Evolutionary conservation across 1,140 invertebrate species (phyloP).

Genomic region (Microvelia longipes): DNA sequence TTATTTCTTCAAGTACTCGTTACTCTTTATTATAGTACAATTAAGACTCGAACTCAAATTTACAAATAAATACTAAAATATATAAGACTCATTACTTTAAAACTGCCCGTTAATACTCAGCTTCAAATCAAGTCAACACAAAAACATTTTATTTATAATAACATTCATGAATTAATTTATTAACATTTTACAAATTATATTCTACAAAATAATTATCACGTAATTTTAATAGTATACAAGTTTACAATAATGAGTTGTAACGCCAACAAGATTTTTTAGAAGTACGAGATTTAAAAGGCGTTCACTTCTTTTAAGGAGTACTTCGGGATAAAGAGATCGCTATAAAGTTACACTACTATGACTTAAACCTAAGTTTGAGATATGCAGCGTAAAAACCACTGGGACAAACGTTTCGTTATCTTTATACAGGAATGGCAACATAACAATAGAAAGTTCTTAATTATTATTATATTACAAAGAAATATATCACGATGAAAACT

Average conservation of each 20-base stretch:
- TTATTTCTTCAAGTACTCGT: too few relatives aligned
- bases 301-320: conserved; percentile 13
- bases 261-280: conserved; percentile 5
- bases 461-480: conserved; percentile 2
- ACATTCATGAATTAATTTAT: too few relatives aligned
- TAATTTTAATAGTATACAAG: not conserved
- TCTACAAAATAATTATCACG: not conserved
- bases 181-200: not conserved
- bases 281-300: conserved; percentile 9
- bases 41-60: not conserved
- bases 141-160: too few relatives aligned
- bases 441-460: conserved; percentile 9
- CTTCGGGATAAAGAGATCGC: conserved; percentile 16
- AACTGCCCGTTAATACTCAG: too few relatives aligned
- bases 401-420: not conserved
- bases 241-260: conserved; percentile 8
- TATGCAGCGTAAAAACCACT: conserved; percentile 17
- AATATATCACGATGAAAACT: conserved; percentile 27
- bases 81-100: too few relatives aligned
- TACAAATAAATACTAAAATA: not conserved
- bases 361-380: conserved; percentile 16
- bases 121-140: too few relatives aligned
- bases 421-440: conserved; percentile 22
- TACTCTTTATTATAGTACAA: not conserved
- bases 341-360: conserved; percentile 12